A percentile compares a stretch with the other conserved stretches of the same genome.
Conservation (phyloP, 2,113 vertebrate genomes). For the Antechinus flavipes region DNA sequence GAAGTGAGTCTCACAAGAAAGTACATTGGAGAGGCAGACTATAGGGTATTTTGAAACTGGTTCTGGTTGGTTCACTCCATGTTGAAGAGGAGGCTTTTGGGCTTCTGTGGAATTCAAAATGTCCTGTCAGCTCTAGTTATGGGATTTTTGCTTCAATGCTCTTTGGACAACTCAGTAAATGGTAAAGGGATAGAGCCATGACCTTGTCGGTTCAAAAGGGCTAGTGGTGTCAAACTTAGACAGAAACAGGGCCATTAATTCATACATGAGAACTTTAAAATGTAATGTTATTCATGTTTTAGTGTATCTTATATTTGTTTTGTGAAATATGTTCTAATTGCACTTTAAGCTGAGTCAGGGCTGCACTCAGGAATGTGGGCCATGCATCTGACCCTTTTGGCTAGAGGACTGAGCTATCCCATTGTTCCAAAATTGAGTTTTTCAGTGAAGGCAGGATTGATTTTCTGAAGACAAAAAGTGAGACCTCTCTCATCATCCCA, state of each 20-base stretch:
- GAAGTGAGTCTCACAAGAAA: neutral
- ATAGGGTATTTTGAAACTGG: neutral
- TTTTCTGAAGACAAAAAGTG: neutral
- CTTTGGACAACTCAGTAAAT: neutral
- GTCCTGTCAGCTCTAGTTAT: neutral
- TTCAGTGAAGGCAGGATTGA: neutral
- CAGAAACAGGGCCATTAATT: neutral
- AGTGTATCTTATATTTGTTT: neutral
- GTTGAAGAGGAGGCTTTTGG: neutral
- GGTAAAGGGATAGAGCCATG: neutral
- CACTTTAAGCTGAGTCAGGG: neutral
- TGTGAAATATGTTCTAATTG: neutral
- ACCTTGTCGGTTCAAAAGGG: neutral
- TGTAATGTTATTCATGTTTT: neutral
- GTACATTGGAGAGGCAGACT: neutral
- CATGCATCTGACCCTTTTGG: neutral
- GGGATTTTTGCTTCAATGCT: neutral
- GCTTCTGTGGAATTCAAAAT: neutral
- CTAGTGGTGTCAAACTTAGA: neutral
- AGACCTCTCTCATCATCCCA: neutral
- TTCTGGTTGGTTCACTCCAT: neutral
- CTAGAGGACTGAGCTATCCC: neutral
- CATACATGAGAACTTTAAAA: neutral
- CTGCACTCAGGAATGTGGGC: neutral
- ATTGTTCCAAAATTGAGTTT: neutral